Conservation (phyloP, 2,797 vertebrate genomes). For the Silurus aristotelis region DNA sequence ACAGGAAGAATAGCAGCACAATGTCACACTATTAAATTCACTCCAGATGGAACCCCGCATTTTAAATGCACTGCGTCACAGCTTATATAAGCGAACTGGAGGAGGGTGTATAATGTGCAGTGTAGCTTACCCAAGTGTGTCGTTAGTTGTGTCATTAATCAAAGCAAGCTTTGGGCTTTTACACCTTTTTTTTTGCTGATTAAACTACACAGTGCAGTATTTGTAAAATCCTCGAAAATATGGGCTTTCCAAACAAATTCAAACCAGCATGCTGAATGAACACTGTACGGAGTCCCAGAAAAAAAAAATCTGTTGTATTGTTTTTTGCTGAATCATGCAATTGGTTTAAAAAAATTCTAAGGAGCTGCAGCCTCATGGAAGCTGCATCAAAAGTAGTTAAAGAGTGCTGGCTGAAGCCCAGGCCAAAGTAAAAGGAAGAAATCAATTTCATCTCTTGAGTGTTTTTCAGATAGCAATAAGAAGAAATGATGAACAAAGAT, state of each 20-base stretch:
- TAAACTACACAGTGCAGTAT: background rate
- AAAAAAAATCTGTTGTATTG: background rate
- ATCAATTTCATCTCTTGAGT: slow-evolving; percentile 23
- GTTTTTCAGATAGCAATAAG: background rate
- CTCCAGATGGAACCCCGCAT: slow-evolving; percentile 38
- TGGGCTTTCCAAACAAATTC: background rate
- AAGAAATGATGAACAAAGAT: background rate
- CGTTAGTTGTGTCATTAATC: background rate
- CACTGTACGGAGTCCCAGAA: background rate
- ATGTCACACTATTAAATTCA: slow-evolving; percentile 14
- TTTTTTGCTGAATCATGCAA: slow-evolving; percentile 26
- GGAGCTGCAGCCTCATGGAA: slow-evolving; percentile 3
- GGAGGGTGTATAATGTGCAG: slow-evolving; percentile 9
- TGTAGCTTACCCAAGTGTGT: slow-evolving; percentile 7
- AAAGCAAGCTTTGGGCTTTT: background rate
- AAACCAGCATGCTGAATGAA: background rate
- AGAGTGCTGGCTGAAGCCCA: slow-evolving; percentile 1
- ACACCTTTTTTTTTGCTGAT: background rate
- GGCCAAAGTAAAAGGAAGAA: background rate
- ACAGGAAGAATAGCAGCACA: slow-evolving; percentile 25
- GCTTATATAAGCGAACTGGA: slow-evolving; percentile 32
- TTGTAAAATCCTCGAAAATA: background rate
- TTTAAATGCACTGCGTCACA: slow-evolving; percentile 20
- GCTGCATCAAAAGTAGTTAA: slow-evolving; percentile 4
- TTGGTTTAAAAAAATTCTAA: background rate